Evolutionary conservation across 2,888 invertebrate species (phyloP), one percentile per base, ranked within the genome.

Genomic region (Strigamia maritima): DNA sequence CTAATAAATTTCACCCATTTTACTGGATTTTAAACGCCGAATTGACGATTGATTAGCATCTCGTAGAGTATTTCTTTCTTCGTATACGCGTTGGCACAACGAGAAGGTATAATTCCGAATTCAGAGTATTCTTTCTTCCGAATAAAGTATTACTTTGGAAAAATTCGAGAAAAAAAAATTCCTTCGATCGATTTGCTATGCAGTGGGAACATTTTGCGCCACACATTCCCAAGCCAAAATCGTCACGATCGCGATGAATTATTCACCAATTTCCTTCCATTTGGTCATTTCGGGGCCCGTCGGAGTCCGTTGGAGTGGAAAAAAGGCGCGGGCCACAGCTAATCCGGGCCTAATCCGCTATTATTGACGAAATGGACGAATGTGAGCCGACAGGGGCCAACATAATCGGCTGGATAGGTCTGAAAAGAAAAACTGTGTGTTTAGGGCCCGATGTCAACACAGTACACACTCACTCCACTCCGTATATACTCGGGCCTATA

Each of bases 401-500:
- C 24, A 65, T 65, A 65, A 65, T 65, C 65, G 24, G 8, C 10
- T 65, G 65, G 65, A 65, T 65, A 65, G 65, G 14, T 26, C 24
- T 65, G 26, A 65, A 65, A 65, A 65, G 65, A 65, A 65, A 65
- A 49, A 31, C 26, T 65, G 65, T 65, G 65, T 65, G 65, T 65
- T 65, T 65, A 65, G 65, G 26, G 28, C 65, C 28, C 12, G 24
- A 65, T 65, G 65, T 65, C 65, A 65, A 65, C 65, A 65, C 65
- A 65, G n/a, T n/a, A n/a, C n/a, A n/a, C n/a, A n/a, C n/a, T n/a
- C n/a, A n/a, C n/a, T n/a, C n/a, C n/a, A n/a, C n/a, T n/a, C 65
- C 24, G 24, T 65, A n/a, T n/a, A n/a, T n/a, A n/a, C n/a, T n/a
- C n/a, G 24, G 65, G 26, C 26, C 65, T 65, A 26, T 65, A 65